Base-by-base conservation (phyloP, 2,113 vertebrate species). In the Desmodus rotundus region DNA sequence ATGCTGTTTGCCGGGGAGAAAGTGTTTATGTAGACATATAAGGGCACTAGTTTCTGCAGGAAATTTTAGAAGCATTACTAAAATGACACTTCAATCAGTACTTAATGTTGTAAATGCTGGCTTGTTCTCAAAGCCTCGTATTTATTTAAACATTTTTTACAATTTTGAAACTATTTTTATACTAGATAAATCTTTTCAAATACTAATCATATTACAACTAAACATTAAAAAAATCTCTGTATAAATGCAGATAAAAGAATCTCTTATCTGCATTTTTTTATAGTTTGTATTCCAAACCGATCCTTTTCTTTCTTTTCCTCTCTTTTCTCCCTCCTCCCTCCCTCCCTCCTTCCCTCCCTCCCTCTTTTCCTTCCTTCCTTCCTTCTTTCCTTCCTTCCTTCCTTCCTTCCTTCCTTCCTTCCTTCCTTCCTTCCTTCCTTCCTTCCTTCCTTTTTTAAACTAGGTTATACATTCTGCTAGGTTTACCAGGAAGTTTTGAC, bases 91-190 rank as follows among this genome's bases (percentile, higher is more conserved):
- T 95, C 96, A 97, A 88, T 95, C 96, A 91, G 95, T 94, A 96
- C 96, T 97, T 96, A 98, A 96, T 97, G 97, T 85, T 97, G 94
- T 97, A 98, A 98, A 98, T 97, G 97, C 97, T 98, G 97, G 96
- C 98, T 97, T 97, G 97, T 97, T 98, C 98, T 98, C 95, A 97
- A 97, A 98, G 97, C 95, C 73, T 3, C 95, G 97, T 98, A 98
- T 98, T 98, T 98, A 98, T 98, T 98, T 98, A 98, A 98, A 98
- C 98, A 98, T 98, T 98, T 98, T 98, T 98, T 98, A 98, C 98
- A 98, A 98, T 97, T 98, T 98, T 91, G 97, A 97, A 98, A 96
- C 97, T 98, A 98, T 98, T 98, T 98, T 98, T 98, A 98, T 98
- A 97, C 97, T 98, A 96, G 98, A 98, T 98, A 98, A 98, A 98